phyloP scores from a whole-genome alignment of 2,888 invertebrate species.

The Dynastes grantii region DNA sequence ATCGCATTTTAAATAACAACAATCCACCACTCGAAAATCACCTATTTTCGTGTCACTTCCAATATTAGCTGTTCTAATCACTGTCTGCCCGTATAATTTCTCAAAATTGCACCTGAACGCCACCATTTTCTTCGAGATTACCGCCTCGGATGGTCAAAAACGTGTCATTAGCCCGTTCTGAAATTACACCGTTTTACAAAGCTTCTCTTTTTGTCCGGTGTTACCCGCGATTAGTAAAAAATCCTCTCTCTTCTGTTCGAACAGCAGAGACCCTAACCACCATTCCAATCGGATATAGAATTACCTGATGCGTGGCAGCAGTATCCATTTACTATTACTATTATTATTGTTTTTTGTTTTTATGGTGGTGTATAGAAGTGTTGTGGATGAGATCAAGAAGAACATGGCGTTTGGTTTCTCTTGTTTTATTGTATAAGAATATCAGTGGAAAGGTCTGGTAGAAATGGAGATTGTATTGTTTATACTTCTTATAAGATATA shows the following conservation, averaged over 20 bases:
- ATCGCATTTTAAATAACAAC: neutral
- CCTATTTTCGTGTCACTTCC: conserved; percentile 7
- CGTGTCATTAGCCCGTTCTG: conserved; percentile 32
- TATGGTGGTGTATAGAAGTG: no score
- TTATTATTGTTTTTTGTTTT: no score
- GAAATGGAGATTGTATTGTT: no score
- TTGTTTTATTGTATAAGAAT: no score
- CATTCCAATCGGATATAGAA: neutral
- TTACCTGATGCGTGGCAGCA: neutral
- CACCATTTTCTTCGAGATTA: conserved; percentile 11
- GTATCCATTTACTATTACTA: no score
- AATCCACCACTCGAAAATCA: neutral
- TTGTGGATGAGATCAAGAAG: no score
- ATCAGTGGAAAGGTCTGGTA: no score
- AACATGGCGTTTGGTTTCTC: no score
- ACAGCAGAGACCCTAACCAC: neutral
- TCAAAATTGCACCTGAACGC: conserved; percentile 6
- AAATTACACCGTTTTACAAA: conserved; percentile 30
- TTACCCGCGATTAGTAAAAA: conserved; percentile 33
- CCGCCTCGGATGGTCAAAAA: conserved; percentile 19
- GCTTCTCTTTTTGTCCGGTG: neutral
- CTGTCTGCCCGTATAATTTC: conserved; percentile 24
- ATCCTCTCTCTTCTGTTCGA: no score
- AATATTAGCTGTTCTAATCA: conserved; percentile 51
- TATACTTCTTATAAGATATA: no score